These are phyloP conservation scores for Engystomops pustulosus DNA, from an alignment of 2,113 vertebrate species.

Conservation along the genomic window DNA sequence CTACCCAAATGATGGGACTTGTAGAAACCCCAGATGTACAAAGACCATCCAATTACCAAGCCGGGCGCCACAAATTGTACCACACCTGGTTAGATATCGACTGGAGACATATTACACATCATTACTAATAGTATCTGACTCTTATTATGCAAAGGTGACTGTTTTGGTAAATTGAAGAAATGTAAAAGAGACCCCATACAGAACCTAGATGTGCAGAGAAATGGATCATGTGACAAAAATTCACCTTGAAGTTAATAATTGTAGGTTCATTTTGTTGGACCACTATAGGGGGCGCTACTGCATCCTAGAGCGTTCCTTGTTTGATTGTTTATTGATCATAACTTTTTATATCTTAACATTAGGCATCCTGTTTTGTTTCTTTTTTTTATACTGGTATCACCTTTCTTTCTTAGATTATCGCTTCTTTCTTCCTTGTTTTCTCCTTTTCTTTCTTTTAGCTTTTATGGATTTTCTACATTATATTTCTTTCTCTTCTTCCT, in stretches of 20 bases:
- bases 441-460: not conserved
- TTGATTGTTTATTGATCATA: not conserved
- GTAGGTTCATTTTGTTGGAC: not conserved
- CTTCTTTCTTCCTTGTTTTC: not conserved
- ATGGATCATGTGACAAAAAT: too few relatives aligned
- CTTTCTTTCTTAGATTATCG: not conserved
- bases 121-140: conserved; percentile 2
- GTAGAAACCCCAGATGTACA: conserved; percentile 32
- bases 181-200: not conserved
- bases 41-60: conserved; percentile 19
- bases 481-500: not conserved
- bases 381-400: not conserved
- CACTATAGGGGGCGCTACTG: not conserved
- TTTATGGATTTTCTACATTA: too few relatives aligned
- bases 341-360: not conserved
- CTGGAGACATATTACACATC: not conserved
- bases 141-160: not conserved
- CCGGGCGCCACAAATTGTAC: not conserved
- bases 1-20: not conserved
- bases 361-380: not conserved
- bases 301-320: not conserved
- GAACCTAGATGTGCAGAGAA: not conserved
- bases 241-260: too few relatives aligned
- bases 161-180: not conserved
- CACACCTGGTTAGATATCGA: conserved; percentile 33